Percentiles rank a stretch among this genome's conserved stretches.
Conservation (phyloP, 2,888 invertebrate species). For the Chaetogeoica ovagalla region DNA sequence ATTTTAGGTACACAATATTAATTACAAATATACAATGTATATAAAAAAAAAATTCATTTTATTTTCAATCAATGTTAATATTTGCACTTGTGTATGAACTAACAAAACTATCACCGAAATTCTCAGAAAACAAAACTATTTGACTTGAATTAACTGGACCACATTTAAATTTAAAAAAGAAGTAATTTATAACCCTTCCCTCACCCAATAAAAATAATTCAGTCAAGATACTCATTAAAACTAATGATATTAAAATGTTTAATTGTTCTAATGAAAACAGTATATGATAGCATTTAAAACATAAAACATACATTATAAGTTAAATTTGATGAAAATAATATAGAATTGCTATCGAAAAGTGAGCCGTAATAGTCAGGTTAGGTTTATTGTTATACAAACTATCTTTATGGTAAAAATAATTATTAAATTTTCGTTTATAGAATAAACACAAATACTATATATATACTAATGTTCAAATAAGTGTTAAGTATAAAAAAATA, state of each 20-base stretch:
- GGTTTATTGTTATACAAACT: too few relatives aligned
- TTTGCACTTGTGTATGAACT: neutral
- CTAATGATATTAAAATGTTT: neutral
- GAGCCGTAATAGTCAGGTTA: too few relatives aligned
- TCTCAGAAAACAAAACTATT: neutral
- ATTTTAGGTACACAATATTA: neutral
- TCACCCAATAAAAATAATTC: slow-evolving; percentile 13
- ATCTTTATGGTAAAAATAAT: too few relatives aligned
- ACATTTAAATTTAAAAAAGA: slow-evolving; percentile 19
- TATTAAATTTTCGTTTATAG: too few relatives aligned
- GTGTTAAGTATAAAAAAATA: too few relatives aligned
- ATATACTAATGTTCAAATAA: too few relatives aligned
- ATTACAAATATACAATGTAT: slow-evolving; percentile 3
- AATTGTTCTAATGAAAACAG: neutral
- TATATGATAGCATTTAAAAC: slow-evolving; percentile 26
- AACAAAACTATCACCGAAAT: neutral
- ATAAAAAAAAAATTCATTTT: slow-evolving; percentile 13
- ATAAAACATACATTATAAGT: neutral
- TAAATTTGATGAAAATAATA: neutral
- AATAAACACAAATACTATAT: too few relatives aligned
- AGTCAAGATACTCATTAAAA: slow-evolving; percentile 20
- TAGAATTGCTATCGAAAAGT: too few relatives aligned
- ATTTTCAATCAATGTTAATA: slow-evolving; percentile 18
- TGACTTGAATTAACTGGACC: neutral
- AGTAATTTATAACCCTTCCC: neutral